Conservation (phyloP, 64 coral and sea anemone genomes). For the Catalaphyllia jardinei region DNA sequence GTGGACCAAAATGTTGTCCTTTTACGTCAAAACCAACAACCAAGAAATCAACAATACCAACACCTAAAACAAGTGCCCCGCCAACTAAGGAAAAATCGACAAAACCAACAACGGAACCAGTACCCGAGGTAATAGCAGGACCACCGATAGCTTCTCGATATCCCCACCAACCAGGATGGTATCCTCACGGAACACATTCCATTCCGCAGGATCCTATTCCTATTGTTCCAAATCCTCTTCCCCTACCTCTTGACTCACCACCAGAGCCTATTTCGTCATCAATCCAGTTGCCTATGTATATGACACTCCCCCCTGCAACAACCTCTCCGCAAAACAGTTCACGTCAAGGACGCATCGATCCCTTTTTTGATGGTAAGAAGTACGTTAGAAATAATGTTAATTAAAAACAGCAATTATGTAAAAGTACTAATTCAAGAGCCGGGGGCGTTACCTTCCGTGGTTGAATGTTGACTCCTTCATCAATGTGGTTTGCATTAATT, state of each 20-base stretch:
- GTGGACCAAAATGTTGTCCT: slow-evolving; percentile 15
- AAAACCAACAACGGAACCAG: background rate
- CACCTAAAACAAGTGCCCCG: background rate
- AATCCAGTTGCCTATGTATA: background rate
- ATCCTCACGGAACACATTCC: background rate
- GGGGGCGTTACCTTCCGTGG: too few species aligned
- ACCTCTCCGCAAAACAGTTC: background rate
- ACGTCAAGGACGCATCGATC: background rate
- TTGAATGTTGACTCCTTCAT: too few species aligned
- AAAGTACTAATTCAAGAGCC: too few species aligned
- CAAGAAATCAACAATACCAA: background rate
- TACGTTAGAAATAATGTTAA: background rate
- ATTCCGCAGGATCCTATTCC: background rate
- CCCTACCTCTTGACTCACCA: background rate
- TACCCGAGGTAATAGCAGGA: background rate
- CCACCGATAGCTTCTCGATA: background rate
- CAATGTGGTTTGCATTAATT: too few species aligned
- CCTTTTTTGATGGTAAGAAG: background rate
- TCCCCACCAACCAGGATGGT: background rate
- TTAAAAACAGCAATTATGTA: too few species aligned
- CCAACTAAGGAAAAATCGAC: background rate
- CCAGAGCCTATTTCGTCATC: background rate
- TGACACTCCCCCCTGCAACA: slow-evolving; percentile 29
- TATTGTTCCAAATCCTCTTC: background rate
- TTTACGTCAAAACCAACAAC: background rate